Conservation (phyloP, 2,113 vertebrate species). For the Brachyistius frenatus region DNA sequence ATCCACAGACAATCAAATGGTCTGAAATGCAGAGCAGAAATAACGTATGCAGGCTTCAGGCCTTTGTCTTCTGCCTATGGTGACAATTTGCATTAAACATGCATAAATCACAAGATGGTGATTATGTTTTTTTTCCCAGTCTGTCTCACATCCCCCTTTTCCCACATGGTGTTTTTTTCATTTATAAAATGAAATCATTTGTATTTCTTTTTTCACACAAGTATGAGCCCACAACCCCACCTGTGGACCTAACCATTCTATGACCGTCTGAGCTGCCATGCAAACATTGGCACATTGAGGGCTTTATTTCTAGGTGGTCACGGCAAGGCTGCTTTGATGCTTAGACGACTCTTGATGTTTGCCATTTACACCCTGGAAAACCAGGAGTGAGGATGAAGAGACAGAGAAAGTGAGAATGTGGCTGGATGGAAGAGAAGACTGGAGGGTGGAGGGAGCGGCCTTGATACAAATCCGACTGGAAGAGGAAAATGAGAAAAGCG, state of each 20-base stretch:
- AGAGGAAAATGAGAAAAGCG: slow-evolving; percentile 59
- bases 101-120: slow-evolving; percentile 18
- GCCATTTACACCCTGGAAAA: slow-evolving; percentile 68
- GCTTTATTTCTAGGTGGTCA: slow-evolving; percentile 56
- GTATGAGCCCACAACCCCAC: slow-evolving; percentile 19
- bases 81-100: slow-evolving; percentile 14
- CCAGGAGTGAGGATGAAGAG: slow-evolving; percentile 40
- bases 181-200: neutral
- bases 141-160: slow-evolving; percentile 4
- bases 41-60: neutral
- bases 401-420: slow-evolving; percentile 1
- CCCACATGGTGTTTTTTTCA: slow-evolving; percentile 12
- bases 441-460: slow-evolving; percentile 24
- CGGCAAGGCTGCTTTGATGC: slow-evolving; percentile 68
- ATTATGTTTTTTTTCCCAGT: slow-evolving; percentile 13
- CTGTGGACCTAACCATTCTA: slow-evolving; percentile 60
- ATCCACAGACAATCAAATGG: neutral
- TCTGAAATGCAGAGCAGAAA: slow-evolving; percentile 16
- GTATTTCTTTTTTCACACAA: neutral
- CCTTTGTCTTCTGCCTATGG: neutral
- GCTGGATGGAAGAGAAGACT: slow-evolving; percentile 43
- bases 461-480: slow-evolving; percentile 58
- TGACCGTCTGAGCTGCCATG: slow-evolving; percentile 54
- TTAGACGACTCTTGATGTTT: slow-evolving; percentile 57
- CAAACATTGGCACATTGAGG: slow-evolving; percentile 63